Base-by-base conservation (phyloP, 2,797 vertebrate genomes). In the Phataginus tricuspis region DNA sequence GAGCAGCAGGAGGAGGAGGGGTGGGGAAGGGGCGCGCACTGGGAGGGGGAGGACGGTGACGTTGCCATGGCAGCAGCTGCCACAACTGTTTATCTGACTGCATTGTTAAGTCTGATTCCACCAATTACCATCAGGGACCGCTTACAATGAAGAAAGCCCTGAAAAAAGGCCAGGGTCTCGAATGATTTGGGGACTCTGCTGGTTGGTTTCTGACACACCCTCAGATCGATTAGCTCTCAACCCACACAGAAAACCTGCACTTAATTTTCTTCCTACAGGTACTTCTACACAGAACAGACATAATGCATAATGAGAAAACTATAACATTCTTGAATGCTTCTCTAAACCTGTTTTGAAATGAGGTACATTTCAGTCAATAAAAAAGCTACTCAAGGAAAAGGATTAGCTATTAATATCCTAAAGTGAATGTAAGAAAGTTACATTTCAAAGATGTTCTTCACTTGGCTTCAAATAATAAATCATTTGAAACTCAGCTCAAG, bases 31-130 rank as follows among this genome's bases (percentile, higher is more conserved):
- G 97, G 85, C 95, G 94, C 82, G 91, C 91, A 71, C 94, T 45
- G 95, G 95, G 97, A 97, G 96, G 97, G 98, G 95, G 97, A 96
- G 98, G 98, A 98, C 98, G 98, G 99, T 98, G 98, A 98, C 98
- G 99, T 99, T 99, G 98, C 99, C 98, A 99, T 99, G 99, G 99
- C 95, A 99, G 99, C 99, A 98, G 98, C 99, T 99, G 99, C 99
- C 99, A 99, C 98, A 98, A 99, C 98, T 99, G 99, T 99, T 99
- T 99, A 99, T 99, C 98, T 98, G 98, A 98, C 98, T 98, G 98
- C 98, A 98, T 97, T 98, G 98, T 98, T 94, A 82, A 98, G 98
- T 98, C 98, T 98, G 98, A 99, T 98, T 98, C 98, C 98, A 96
- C 97, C 97, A 98, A 98, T 98, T 97, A 98, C 96, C 98, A 83